Conservation (phyloP, 2,113 vertebrate genomes). For the Hylia prasina region DNA sequence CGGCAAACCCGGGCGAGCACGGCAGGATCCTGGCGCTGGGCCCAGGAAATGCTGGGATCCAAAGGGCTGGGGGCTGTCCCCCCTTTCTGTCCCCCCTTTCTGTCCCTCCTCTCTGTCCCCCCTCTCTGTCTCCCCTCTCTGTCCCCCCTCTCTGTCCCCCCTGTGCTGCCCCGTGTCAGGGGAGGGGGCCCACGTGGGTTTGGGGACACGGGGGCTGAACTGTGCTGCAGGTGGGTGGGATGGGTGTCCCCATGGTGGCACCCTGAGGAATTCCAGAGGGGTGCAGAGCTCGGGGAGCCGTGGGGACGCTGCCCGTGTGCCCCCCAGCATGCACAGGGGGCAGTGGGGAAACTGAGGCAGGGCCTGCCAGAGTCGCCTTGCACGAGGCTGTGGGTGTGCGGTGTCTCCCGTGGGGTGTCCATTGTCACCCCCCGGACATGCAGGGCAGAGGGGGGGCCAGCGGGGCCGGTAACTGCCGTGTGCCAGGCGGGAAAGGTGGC, state of each 20-base stretch:
- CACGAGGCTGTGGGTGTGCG: neutral
- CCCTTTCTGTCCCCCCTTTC: neutral
- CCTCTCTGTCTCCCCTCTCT: neutral
- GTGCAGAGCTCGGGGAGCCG: neutral
- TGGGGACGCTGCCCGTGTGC: accelerated
- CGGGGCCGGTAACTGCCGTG: neutral
- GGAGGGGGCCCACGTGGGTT: accelerated
- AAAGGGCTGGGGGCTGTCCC: neutral
- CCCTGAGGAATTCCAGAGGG: neutral
- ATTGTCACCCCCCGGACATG: accelerated
- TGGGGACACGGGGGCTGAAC: accelerated
- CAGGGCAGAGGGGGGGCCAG: neutral
- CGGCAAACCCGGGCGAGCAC: neutral
- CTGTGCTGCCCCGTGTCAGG: neutral
- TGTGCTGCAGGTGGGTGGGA: neutral
- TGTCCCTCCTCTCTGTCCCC: neutral
- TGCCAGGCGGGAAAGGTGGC: neutral
- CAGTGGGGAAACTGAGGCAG: neutral
- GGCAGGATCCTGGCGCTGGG: neutral
- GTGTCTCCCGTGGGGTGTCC: neutral
- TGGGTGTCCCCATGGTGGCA: neutral
- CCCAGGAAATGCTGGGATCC: accelerated
- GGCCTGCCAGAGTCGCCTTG: accelerated
- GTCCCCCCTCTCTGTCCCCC: neutral
- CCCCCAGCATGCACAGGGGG: accelerated